Conservation (phyloP, 2,113 vertebrate species). For the Hiodon alosoides region DNA sequence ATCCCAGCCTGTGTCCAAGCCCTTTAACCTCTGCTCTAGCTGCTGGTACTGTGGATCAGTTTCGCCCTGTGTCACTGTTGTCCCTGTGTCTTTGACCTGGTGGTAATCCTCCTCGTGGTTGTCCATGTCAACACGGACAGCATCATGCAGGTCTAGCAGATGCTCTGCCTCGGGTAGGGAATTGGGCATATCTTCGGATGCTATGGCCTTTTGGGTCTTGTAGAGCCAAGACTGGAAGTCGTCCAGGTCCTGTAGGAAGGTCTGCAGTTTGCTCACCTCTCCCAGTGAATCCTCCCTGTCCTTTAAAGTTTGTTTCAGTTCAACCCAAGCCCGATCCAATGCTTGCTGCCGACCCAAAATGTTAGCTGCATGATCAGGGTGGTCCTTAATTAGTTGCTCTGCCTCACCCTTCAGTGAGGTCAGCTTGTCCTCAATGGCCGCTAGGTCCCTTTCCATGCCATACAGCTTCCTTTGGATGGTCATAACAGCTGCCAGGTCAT, state of each 20-base stretch:
- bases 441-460: conserved; percentile 84
- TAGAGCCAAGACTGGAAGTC: conserved; percentile 92
- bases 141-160: conserved; percentile 70
- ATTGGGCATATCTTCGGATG: conserved; percentile 75
- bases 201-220: conserved; percentile 79
- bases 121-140: conserved; percentile 66
- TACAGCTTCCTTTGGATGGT: conserved; percentile 89
- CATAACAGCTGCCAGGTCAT: conserved; percentile 80
- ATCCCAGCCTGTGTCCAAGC: conserved; percentile 76
- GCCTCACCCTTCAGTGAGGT: conserved; percentile 69
- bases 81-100: conserved; percentile 62
- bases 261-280: conserved; percentile 88
- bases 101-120: conserved; percentile 67
- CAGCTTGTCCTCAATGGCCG: conserved; percentile 71
- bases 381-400: conserved; percentile 61
- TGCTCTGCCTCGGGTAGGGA: conserved; percentile 79
- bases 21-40: conserved; percentile 75
- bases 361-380: conserved; percentile 68
- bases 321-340: conserved; percentile 67
- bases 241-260: conserved; percentile 87
- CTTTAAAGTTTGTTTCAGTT: conserved; percentile 68
- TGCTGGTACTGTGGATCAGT: conserved; percentile 81
- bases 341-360: conserved; percentile 56
- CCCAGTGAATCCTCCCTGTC: conserved; percentile 76
- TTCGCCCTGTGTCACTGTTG: conserved; percentile 68